A percentile compares a stretch with the other conserved stretches of the same genome.
phyloP scores from a whole-genome alignment of 2,888 invertebrate species.

The Andrena minutula region DNA sequence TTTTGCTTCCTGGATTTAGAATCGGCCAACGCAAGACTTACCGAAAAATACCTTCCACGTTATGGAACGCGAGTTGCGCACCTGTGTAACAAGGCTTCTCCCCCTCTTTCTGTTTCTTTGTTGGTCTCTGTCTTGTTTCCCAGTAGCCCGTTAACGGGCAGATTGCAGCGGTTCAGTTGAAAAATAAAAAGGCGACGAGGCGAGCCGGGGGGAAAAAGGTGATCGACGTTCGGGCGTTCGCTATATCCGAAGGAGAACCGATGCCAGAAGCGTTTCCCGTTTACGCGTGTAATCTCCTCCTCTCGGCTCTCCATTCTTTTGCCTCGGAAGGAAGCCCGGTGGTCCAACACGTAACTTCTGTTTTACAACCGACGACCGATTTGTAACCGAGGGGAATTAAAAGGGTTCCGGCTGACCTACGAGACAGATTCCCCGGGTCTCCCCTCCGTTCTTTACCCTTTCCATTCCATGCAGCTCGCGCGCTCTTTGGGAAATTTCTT shows the following conservation, averaged over 20 bases:
- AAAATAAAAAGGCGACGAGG: constrained; percentile 42
- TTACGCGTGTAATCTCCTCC: constrained; percentile 38
- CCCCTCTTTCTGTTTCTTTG: neutral
- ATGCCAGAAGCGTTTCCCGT: constrained; percentile 37
- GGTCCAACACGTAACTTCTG: neutral
- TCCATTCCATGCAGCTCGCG: neutral
- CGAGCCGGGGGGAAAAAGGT: constrained; percentile 16
- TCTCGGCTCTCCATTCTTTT: neutral
- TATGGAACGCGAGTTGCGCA: neutral
- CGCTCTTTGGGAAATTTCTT: neutral
- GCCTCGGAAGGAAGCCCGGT: neutral
- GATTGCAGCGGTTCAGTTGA: constrained; percentile 45
- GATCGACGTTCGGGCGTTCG: constrained; percentile 35
- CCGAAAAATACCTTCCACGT: neutral
- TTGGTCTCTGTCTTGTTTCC: constrained; percentile 26
- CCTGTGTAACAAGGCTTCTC: neutral
- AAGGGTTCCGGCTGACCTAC: neutral
- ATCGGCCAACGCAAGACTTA: too few relatives aligned
- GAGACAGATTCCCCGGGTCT: neutral
- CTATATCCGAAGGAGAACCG: constrained; percentile 44
- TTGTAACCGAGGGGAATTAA: neutral
- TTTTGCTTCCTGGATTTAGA: too few relatives aligned
- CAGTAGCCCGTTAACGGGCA: constrained; percentile 52
- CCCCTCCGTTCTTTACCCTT: neutral
- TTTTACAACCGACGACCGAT: neutral